These are phyloP conservation scores for Carabus problematicus DNA, from an alignment of 2,888 invertebrate genomes.

Conservation along the genomic window DNA sequence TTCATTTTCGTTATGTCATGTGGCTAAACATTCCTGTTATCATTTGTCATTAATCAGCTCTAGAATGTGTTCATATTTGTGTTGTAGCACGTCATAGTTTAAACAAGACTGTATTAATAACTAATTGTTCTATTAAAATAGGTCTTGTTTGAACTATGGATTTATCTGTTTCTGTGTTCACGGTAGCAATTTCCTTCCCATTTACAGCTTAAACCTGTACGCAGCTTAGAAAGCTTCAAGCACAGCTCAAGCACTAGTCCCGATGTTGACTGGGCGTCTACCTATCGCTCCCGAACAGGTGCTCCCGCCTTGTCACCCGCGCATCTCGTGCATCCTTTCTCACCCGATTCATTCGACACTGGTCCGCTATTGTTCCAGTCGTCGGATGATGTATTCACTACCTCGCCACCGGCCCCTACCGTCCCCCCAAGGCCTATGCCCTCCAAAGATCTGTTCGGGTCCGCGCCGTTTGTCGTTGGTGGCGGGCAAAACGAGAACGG, in stretches of 20 bases:
- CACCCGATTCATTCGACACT: conserved; percentile 3
- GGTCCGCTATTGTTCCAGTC: conserved; percentile 53
- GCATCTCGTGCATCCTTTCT: conserved; percentile 46
- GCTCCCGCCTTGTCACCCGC: conserved; percentile 51
- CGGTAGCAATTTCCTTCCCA: conserved; percentile 12
- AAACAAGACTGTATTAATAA: too few relatives aligned
- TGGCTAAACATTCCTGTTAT: conserved; percentile 10
- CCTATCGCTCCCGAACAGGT: conserved; percentile 42
- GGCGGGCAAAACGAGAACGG: conserved; percentile 59
- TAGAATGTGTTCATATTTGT: conserved; percentile 30
- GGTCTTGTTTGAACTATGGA: conserved; percentile 32
- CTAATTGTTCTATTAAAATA: too few relatives aligned
- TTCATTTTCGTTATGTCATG: conserved; percentile 34
- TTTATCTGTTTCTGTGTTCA: conserved; percentile 23
- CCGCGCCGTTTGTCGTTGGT: conserved; percentile 58
- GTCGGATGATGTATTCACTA: conserved; percentile 57
- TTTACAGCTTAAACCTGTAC: conserved; percentile 67
- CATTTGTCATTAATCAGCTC: background rate
- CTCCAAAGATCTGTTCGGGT: conserved; percentile 57
- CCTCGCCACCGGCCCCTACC: conserved; percentile 48
- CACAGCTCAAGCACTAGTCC: conserved; percentile 52
- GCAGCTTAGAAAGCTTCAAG: conserved; percentile 67
- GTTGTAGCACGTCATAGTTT: conserved; percentile 13
- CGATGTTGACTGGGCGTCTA: conserved; percentile 53
- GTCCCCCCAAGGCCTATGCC: conserved; percentile 60